Evolutionary conservation across 2,113 vertebrate species (phyloP), one percentile per base, ranked within the genome.

Genomic region (Triplophysa rosa): DNA sequence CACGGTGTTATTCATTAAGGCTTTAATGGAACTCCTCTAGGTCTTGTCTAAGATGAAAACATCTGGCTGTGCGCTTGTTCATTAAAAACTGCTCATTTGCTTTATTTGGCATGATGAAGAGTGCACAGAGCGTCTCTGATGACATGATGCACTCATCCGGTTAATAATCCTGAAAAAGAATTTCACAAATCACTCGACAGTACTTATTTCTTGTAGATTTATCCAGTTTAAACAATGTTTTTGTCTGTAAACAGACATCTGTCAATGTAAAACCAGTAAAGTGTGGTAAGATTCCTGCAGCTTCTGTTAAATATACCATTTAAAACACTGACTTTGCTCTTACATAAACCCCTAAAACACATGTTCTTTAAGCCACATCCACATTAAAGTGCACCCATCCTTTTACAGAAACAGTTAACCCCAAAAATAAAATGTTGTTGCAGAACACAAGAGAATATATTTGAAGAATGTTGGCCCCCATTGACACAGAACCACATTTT

Each of bases 101-200:
- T 70, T 49, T 42, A 70, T 42, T 54, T 33, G 26, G 19, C 26
- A 70, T 52, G 67, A 69, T 79, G 23, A 77, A 77, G 56, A 79
- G 66, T 24, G 0, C 17, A 56, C 49, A n/a, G 26, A n/a, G 29
- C 1, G 13, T 21, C 56, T 72, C 29, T 58, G 40, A 58, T 72
- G 54, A 59, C 11, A 7, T 23, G 23, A 72, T 59, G 19, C n/a
- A 2, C 29, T 59, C 29, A 72, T 72, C 69, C 54, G 10, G 37
- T 58, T 72, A 23, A 72, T 59, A 21, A 59, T 14, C 29, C 69
- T 37, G 33, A 33, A 37, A 54, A 24, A 56, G n/a, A 14, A 49
- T 49, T 52, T 10, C 7, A 45, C 14, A 0, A 17, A 29, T 69
- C 2, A 26, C 8, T 5, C 42, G 37, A 12, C 65, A 49, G 14